These are phyloP conservation scores for Callyntrura guangdongensis DNA, from an alignment of 2,888 invertebrate genomes.

Conservation along the genomic window DNA sequence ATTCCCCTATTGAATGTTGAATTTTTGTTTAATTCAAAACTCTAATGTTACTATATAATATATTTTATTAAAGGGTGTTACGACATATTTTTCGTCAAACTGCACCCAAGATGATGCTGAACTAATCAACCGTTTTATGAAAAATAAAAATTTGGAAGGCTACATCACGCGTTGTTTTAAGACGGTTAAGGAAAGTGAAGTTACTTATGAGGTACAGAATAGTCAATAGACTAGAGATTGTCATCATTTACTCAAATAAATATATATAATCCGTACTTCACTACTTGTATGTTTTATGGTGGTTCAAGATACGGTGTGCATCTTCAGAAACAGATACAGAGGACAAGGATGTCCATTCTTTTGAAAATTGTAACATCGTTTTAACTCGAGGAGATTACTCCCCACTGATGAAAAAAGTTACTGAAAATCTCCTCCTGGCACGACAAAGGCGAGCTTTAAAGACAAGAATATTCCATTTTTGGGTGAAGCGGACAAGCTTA, in stretches of 20 bases:
- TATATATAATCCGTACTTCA: background rate
- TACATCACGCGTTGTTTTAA: slow-evolving; percentile 97
- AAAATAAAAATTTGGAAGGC: slow-evolving; percentile 92
- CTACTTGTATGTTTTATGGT: no score
- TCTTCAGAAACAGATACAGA: slow-evolving; percentile 89
- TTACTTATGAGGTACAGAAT: slow-evolving; percentile 87
- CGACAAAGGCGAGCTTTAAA: slow-evolving; percentile 90
- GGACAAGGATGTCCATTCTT: slow-evolving; percentile 88
- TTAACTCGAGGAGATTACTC: slow-evolving; percentile 94
- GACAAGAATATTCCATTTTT: slow-evolving; percentile 93
- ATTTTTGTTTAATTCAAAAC: no score
- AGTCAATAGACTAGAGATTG: no score
- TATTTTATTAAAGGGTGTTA: slow-evolving; percentile 92
- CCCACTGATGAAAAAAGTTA: slow-evolving; percentile 90
- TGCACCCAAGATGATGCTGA: slow-evolving; percentile 93
- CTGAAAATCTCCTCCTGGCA: slow-evolving; percentile 90
- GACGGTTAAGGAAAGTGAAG: slow-evolving; percentile 88
- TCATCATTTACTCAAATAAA: no score
- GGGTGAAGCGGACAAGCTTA: slow-evolving; percentile 90
- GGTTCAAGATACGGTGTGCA: slow-evolving; percentile 92
- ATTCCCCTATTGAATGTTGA: no score
- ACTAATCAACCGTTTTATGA: slow-evolving; percentile 92
- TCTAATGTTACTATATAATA: no score
- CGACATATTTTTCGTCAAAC: slow-evolving; percentile 97
- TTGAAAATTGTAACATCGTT: slow-evolving; percentile 89